phyloP scores from a whole-genome alignment of 2,113 vertebrate genomes.

The Lepus americanus region DNA sequence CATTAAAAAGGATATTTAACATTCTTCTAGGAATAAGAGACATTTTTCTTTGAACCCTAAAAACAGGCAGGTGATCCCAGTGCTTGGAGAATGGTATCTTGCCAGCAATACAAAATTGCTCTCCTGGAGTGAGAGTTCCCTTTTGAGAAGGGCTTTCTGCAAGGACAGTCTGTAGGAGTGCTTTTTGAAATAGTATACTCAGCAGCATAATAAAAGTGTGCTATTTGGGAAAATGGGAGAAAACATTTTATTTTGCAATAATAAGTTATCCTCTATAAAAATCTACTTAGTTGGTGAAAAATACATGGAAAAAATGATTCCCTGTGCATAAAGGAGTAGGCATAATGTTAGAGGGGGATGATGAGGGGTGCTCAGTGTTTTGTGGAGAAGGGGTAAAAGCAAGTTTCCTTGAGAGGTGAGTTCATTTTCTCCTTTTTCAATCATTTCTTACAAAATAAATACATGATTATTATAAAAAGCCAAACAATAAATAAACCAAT shows the following conservation, averaged over 20 bases:
- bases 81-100: conserved; percentile 11
- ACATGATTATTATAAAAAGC: not conserved
- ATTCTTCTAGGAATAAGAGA: conserved; percentile 56
- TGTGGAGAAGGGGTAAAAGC: not conserved
- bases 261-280: conserved; percentile 28
- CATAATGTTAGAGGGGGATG: not conserved
- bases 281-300: not conserved
- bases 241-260: conserved; percentile 1
- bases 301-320: not conserved
- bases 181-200: not conserved
- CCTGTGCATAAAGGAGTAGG: not conserved
- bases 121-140: not conserved
- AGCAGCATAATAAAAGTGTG: not conserved
- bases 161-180: not conserved
- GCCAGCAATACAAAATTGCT: conserved; percentile 42
- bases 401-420: not conserved
- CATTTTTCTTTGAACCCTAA: conserved; percentile 60
- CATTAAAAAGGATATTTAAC: conserved; percentile 54
- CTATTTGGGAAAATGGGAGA: not conserved
- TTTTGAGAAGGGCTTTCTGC: not conserved
- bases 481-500: not conserved
- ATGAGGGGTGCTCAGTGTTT: not conserved
- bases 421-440: not conserved
- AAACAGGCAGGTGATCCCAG: conserved; percentile 3
- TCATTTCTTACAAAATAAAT: conserved; percentile 5